These are phyloP conservation scores for Drosophila murphyi DNA, from an alignment of 1,140 invertebrate genomes.

Conservation along the genomic window DNA sequence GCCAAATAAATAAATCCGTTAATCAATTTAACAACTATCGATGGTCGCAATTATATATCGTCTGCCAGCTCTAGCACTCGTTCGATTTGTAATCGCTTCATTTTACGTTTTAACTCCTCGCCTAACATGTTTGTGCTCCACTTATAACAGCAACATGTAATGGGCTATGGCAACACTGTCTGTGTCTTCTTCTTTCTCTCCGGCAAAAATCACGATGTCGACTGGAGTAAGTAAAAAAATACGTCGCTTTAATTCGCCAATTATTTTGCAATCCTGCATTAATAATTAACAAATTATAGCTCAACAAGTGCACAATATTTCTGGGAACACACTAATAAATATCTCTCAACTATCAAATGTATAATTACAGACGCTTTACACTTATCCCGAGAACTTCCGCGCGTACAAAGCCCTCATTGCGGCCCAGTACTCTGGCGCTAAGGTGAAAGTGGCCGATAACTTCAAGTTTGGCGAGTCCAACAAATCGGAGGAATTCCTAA, in stretches of 20 bases:
- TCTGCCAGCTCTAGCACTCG: no score
- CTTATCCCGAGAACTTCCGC: constrained; percentile 97
- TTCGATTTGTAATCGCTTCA: not conserved
- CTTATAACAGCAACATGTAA: constrained; percentile 10
- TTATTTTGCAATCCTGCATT: constrained; percentile 51
- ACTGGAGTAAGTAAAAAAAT: constrained; percentile 80
- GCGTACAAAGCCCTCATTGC: constrained; percentile 97
- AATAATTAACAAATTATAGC: constrained; percentile 34
- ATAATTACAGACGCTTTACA: constrained; percentile 94
- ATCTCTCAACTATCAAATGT: not conserved
- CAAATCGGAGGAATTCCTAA: constrained; percentile 92
- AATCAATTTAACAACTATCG: no score
- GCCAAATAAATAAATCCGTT: no score
- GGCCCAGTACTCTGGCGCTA: constrained; percentile 95
- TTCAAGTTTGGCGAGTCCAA: constrained; percentile 98
- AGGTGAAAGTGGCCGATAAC: constrained; percentile 92
- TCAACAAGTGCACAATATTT: constrained; percentile 6
- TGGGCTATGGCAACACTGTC: constrained; percentile 13
- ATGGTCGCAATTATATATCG: no score
- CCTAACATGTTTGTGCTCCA: constrained; percentile 6
- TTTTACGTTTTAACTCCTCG: constrained; percentile 10
- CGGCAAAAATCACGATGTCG: constrained; percentile 83
- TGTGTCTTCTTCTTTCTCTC: constrained; percentile 52
- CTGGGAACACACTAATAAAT: constrained; percentile 21
- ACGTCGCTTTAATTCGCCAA: constrained; percentile 62